phyloP scores from a whole-genome alignment of 2,113 vertebrate genomes.

The Grus americana region DNA sequence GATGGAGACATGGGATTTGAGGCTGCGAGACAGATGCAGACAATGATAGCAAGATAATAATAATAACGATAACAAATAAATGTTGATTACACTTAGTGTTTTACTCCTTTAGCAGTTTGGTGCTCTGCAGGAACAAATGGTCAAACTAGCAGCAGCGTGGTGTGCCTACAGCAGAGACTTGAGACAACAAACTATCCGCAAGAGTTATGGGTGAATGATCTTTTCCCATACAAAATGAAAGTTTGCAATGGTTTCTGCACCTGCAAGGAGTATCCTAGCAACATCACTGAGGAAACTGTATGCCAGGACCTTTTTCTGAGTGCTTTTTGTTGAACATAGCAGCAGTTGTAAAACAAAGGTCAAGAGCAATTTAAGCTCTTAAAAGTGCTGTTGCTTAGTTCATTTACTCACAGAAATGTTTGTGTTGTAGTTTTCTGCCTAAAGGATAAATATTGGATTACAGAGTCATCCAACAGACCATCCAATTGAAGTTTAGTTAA shows the following conservation, averaged over 20 bases:
- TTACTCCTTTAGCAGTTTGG: not conserved
- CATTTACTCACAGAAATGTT: not conserved
- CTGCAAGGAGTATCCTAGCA: constrained; percentile 60
- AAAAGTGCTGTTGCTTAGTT: not conserved
- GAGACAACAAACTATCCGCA: not conserved
- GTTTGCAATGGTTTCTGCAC: constrained; percentile 48
- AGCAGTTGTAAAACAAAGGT: constrained; percentile 60
- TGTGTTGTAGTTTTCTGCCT: not conserved
- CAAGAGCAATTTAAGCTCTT: constrained; percentile 45
- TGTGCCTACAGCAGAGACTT: not conserved
- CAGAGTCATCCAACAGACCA: not conserved
- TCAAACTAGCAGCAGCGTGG: not conserved
- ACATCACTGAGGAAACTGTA: constrained; percentile 27
- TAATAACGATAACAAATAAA: not conserved
- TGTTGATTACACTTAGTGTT: not conserved
- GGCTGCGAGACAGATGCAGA: not conserved
- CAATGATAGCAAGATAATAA: not conserved
- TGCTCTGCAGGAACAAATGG: not conserved
- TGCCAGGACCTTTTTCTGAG: constrained; percentile 12
- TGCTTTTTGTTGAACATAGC: constrained; percentile 34
- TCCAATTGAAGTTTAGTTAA: not conserved
- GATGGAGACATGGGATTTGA: not conserved
- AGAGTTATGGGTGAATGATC: not conserved
- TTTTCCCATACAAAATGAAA: not conserved
- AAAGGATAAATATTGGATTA: not conserved